Evolutionary conservation across 2,888 invertebrate genomes (phyloP).

Genomic region (Pterostichus niger): DNA sequence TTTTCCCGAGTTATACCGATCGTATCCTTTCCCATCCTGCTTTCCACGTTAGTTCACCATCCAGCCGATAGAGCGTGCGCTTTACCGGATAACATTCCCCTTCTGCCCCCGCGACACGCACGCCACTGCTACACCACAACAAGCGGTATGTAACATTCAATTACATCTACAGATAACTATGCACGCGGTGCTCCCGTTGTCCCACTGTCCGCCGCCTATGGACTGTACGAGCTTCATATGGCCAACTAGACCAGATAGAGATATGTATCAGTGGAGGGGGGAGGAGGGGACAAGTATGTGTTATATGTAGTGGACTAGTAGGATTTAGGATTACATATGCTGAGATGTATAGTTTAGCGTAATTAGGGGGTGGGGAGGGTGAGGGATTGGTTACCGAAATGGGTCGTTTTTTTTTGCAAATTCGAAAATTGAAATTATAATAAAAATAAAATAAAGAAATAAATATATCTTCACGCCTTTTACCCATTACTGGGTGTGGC

Average conservation of each 20-base stretch:
- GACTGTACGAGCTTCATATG: not conserved
- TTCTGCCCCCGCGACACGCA: slow-evolving; percentile 32
- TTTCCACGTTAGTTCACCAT: slow-evolving; percentile 22
- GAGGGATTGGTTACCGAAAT: not conserved
- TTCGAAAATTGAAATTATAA: no score
- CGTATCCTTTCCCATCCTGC: slow-evolving; percentile 10
- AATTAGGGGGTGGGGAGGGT: not conserved
- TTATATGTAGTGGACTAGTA: not conserved
- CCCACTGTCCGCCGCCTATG: not conserved
- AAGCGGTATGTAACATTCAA: slow-evolving; percentile 67
- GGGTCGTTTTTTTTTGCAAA: no score
- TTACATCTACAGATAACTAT: slow-evolving; percentile 67
- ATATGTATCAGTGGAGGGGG: not conserved
- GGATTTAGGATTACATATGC: no score
- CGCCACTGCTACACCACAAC: slow-evolving; percentile 60
- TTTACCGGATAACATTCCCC: slow-evolving; percentile 33
- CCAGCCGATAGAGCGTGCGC: slow-evolving; percentile 46
- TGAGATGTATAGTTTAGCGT: no score
- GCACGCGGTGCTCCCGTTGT: slow-evolving; percentile 44
- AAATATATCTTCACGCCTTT: no score
- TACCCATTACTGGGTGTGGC: no score
- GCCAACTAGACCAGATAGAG: slow-evolving; percentile 18
- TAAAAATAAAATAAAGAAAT: no score
- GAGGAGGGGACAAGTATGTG: slow-evolving; percentile 14
- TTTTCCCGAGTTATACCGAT: not conserved